Evolutionary conservation across 2,888 invertebrate genomes (phyloP), one percentile per base, ranked within the genome.

Genomic region (Heliconius charithonia): DNA sequence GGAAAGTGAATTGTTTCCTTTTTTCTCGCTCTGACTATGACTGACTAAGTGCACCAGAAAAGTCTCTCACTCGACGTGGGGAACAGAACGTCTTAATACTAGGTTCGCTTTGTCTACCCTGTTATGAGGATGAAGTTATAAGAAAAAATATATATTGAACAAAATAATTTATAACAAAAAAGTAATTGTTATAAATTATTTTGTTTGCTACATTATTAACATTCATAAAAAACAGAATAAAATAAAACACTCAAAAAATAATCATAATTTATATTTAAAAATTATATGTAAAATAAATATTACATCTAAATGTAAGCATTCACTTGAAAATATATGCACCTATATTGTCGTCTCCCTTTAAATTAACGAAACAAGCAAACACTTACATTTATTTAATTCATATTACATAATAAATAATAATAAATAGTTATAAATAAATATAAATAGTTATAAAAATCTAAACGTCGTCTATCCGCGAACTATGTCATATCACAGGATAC

Each of bases 401-500:
- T 41, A 79, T 66, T 63, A 77, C 25, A 56, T 41, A 77, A 71
- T 66, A 77, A 77, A 77, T 72, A 66, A 56, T 51, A 56, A 56
- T 77, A 65, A 56, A 70, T 13, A 63, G 63, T 27, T 63, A 27
- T 63, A 29, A 63, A 71, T 56, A 56, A 12, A 56, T 32, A 71
- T 56, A 71, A 71, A 71, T 56, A 72, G 9, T 51, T 70, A 51
- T 71, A 71, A 51, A 70, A n/a, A 56, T 72, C 62, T 74, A 74
- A 73, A 73, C 59, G 16, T 74, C 62, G 74, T 78, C 77, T 78
- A 78, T 78, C 77, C 77, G 77, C 73, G 77, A 66, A 73, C 77
- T 78, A 78, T 67, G 73, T 62, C 73, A 91, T 93, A 94, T 94
- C 94, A 59, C 72, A 94, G 86, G 86, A 71, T 65, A 76, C 72